Evolutionary conservation across 2,113 vertebrate genomes (phyloP).

Genomic region (Cyanocitta stelleri): DNA sequence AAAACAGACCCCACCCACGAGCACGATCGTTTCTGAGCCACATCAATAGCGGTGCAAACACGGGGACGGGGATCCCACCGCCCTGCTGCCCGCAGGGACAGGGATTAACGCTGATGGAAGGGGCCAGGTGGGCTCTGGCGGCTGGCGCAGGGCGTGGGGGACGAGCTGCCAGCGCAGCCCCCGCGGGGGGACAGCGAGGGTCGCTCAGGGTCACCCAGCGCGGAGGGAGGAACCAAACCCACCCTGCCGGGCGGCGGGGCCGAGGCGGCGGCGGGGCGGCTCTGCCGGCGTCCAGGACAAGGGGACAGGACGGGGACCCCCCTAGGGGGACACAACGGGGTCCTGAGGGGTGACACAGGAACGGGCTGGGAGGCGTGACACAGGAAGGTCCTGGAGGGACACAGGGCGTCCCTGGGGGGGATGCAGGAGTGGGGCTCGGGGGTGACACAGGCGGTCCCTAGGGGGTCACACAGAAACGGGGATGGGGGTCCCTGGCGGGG

Average conservation of each 20-base stretch:
- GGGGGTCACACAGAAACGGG: background rate
- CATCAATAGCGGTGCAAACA: background rate
- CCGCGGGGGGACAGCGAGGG: background rate
- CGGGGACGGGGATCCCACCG: background rate
- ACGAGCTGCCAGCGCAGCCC: background rate
- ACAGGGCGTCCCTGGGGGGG: too few relatives aligned
- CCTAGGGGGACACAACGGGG: background rate
- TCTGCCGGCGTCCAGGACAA: background rate
- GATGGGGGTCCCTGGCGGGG: background rate
- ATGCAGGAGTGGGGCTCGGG: background rate
- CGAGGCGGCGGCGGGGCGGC: background rate
- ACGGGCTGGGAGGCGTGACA: background rate
- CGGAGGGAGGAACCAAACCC: rapidly evolving
- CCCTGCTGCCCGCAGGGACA: rapidly evolving
- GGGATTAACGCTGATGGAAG: background rate
- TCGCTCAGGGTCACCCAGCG: background rate
- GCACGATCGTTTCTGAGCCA: background rate
- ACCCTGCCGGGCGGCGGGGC: background rate
- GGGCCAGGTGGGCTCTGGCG: background rate
- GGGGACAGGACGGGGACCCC: background rate
- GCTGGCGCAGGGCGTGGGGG: background rate
- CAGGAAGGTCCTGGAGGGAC: background rate
- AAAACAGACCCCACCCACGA: conserved; percentile 28
- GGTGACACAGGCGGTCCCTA: background rate
- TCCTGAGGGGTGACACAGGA: background rate